Base-by-base conservation (phyloP, 2,888 invertebrate genomes). In the Protophormia terraenovae region DNA sequence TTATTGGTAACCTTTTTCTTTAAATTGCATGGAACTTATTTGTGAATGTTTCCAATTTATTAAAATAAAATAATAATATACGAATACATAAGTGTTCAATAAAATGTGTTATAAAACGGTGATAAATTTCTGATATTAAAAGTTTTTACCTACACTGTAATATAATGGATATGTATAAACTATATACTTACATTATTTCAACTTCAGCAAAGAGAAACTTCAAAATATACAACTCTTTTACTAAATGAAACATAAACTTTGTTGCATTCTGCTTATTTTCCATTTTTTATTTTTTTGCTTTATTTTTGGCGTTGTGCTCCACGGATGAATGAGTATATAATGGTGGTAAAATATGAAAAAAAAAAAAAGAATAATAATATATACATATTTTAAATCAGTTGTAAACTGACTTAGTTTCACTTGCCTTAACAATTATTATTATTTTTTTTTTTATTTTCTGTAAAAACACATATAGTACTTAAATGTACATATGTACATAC, bases 361-460 rank as follows among this genome's bases (percentile, higher is more conserved):
- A n/a, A n/a, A n/a, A n/a, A n/a, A n/a, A n/a, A n/a, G n/a, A n/a
- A 35, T 8, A 35, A 19, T 16, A 47, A 47, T 16, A 47, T 38
- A 16, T 47, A 7, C 47, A 8, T 7, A 38, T 77, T 64, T 83
- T 83, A 77, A 83, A 77, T 82, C 82, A 82, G 82, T 76, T 82
- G 71, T 71, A 77, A 82, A 77, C 64, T 76, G 69, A 82, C 64
- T 76, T 69, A 47, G 76, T 76, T 82, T 76, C 50, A 69, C 73
- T 55, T 71, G 62, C 73, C 66, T 45, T n/a, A 45, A 45, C 19
- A 47, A 19, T 19, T 47, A 8, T 10, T 19, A 19, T 19, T 35
- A 27, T 47, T 45, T 58, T 67, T 24, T 47, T 41, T 41, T 29
- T 29, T 22, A 64, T 64, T 55, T 41, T n/a, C n/a, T n/a, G n/a